phyloP scores from a whole-genome alignment of 2,113 vertebrate genomes.

The Thunnus maccoyii region DNA sequence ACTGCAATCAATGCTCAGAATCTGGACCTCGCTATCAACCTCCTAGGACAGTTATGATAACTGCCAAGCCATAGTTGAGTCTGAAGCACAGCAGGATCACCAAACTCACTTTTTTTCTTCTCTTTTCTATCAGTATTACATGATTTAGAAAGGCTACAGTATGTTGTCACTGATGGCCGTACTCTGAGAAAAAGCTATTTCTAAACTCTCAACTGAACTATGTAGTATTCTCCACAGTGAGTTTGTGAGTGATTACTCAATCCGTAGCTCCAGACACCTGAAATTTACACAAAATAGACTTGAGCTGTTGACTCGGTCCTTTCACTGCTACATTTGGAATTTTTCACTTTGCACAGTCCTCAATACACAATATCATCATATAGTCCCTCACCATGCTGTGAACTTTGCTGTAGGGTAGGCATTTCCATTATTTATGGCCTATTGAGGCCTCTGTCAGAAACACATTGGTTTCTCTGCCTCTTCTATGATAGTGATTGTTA shows the following conservation, averaged over 20 bases:
- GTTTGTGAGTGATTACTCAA: neutral
- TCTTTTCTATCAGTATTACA: constrained; percentile 1
- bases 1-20: constrained; percentile 72
- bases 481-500: constrained; percentile 11
- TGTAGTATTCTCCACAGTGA: neutral
- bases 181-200: neutral
- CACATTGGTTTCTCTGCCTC: constrained; percentile 31
- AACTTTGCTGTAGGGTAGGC: constrained; percentile 30
- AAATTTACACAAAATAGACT: constrained; percentile 10
- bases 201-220: no score
- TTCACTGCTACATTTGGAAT: constrained; percentile 15
- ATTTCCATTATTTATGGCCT: constrained; percentile 17
- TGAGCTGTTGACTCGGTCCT: neutral
- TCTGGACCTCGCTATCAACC: constrained; percentile 69
- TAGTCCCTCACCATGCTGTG: neutral
- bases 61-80: constrained; percentile 6
- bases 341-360: neutral
- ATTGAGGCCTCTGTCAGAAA: constrained; percentile 20
- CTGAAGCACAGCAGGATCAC: constrained; percentile 8
- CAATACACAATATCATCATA: neutral
- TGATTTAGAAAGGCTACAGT: neutral
- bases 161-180: neutral
- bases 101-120: constrained; percentile 5
- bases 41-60: constrained; percentile 64
- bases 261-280: neutral